phyloP scores from a whole-genome alignment of 2,888 invertebrate species.

The Pocota personata region DNA sequence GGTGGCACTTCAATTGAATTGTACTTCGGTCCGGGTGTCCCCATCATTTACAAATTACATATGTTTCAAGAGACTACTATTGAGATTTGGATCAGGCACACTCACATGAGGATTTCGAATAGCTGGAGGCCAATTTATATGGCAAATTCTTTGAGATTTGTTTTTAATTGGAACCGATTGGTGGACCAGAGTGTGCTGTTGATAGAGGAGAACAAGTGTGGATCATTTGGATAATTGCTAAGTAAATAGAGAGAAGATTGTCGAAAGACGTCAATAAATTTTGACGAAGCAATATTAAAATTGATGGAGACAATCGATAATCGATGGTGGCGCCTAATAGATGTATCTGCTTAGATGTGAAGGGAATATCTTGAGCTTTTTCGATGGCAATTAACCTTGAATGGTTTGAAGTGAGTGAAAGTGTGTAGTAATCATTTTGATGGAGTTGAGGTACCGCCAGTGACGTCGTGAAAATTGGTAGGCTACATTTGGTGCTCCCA shows the following conservation, averaged over 20 bases:
- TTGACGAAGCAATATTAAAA: slow-evolving; percentile 10
- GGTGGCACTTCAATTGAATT: slow-evolving; percentile 71
- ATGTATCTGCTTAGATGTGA: background rate
- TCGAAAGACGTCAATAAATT: slow-evolving; percentile 34
- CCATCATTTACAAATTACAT: slow-evolving; percentile 70
- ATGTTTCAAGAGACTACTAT: slow-evolving; percentile 59
- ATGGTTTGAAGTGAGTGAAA: background rate
- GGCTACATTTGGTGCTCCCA: too few relatives aligned
- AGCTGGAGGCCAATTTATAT: slow-evolving; percentile 36
- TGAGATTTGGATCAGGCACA: slow-evolving; percentile 38
- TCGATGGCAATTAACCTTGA: background rate
- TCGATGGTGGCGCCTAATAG: slow-evolving; percentile 13
- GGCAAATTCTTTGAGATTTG: slow-evolving; percentile 50
- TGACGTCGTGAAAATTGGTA: too few relatives aligned
- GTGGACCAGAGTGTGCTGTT: background rate
- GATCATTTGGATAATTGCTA: slow-evolving; percentile 16
- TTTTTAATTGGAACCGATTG: slow-evolving; percentile 53
- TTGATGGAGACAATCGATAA: slow-evolving; percentile 10
- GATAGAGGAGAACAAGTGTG: background rate
- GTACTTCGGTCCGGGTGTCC: slow-evolving; percentile 62
- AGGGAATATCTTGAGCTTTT: background rate
- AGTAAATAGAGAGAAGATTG: slow-evolving; percentile 1
- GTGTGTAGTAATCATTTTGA: too few relatives aligned
- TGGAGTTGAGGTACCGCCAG: too few relatives aligned
- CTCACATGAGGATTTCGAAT: slow-evolving; percentile 4